Evolutionary conservation across 2,888 invertebrate species (phyloP).

Genomic region (Labia minor): DNA sequence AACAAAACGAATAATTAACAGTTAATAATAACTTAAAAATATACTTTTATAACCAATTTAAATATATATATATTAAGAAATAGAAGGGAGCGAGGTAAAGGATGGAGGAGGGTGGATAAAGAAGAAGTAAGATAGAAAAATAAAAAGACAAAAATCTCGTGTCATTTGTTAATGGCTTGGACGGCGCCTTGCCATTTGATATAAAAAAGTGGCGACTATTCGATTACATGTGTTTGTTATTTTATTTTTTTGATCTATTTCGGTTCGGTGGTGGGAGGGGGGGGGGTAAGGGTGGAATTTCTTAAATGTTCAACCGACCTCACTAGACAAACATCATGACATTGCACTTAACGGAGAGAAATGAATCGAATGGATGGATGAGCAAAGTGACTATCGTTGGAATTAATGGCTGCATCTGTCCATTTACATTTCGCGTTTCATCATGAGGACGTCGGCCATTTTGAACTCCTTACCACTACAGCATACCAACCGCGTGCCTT

Average conservation of each 20-base stretch:
- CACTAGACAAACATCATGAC: background rate
- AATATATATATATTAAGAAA: too few species aligned
- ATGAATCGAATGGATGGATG: conserved; percentile 13
- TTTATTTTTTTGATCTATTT: background rate
- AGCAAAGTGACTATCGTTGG: conserved; percentile 2
- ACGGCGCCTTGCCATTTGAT: background rate
- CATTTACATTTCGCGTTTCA: background rate
- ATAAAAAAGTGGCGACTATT: conserved; percentile 7
- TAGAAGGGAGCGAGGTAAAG: too few species aligned
- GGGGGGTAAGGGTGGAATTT: too few species aligned
- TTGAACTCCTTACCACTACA: background rate
- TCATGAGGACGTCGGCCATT: background rate
- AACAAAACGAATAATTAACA: too few species aligned
- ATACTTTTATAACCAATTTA: too few species aligned
- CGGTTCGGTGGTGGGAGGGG: background rate
- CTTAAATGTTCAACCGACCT: background rate
- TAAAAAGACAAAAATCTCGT: background rate
- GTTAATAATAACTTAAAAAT: too few species aligned
- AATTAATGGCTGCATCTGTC: conserved; percentile 13
- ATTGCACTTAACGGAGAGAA: conserved; percentile 8
- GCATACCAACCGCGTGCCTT: conserved; percentile 1
- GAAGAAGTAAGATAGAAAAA: background rate
- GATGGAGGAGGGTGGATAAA: too few species aligned
- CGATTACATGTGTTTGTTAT: background rate
- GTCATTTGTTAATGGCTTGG: background rate